These are phyloP conservation scores for Oreochromis niloticus DNA, from an alignment of 2,113 vertebrate genomes.

Conservation along the genomic window DNA sequence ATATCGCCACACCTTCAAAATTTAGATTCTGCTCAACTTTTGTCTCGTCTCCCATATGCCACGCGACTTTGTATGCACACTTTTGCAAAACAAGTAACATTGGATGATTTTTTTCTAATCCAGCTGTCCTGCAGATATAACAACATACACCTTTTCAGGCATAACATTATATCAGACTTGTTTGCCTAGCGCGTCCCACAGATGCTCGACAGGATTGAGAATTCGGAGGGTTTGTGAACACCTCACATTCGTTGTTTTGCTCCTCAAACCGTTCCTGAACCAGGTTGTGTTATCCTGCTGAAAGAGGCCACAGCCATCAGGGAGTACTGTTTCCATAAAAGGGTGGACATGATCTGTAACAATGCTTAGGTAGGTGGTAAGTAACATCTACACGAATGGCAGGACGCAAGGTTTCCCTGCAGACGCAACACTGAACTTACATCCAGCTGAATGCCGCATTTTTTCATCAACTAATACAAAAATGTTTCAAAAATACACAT, in stretches of 20 bases:
- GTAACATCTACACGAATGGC: background rate
- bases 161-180: background rate
- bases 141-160: background rate
- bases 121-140: background rate
- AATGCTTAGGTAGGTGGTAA: background rate
- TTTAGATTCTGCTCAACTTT: too few relatives aligned
- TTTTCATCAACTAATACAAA: background rate
- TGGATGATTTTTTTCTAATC: background rate
- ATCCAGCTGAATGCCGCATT: fast-evolving
- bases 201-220: background rate
- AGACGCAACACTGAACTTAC: background rate
- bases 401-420: background rate
- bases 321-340: background rate
- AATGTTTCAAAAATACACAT: background rate
- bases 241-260: fast-evolving
- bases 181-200: background rate
- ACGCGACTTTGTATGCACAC: too few relatives aligned
- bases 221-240: fast-evolving
- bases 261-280: background rate
- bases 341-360: background rate
- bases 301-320: background rate
- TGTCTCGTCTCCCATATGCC: too few relatives aligned
- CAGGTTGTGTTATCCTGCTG: background rate
- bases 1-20: background rate
- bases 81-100: too few relatives aligned